A percentile compares a stretch with the other conserved stretches of the same genome.
These are phyloP conservation scores for Arctia plantaginis DNA, from an alignment of 2,888 invertebrate genomes.

Conservation along the genomic window DNA sequence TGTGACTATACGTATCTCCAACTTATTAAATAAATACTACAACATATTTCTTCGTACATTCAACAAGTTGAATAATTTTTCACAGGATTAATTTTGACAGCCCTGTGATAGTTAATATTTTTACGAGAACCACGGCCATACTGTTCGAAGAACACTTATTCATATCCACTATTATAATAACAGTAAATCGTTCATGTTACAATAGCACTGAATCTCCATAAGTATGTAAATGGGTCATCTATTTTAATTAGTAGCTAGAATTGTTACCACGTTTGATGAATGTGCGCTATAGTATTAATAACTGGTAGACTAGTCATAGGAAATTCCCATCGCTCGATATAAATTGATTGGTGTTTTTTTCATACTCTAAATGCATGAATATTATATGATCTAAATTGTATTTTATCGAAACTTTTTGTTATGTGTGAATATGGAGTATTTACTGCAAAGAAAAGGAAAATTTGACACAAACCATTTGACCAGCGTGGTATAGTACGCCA, in stretches of 20 bases:
- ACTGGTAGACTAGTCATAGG: conserved; percentile 19
- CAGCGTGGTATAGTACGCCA: no score
- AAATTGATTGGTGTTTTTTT: conserved; percentile 4
- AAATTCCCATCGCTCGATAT: conserved; percentile 8
- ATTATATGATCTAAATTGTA: no score
- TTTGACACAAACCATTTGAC: no score
- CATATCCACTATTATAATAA: conserved; percentile 24
- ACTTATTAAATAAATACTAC: conserved; percentile 2
- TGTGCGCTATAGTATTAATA: conserved; percentile 30
- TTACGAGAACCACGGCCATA: conserved; percentile 10
- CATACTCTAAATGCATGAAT: no score
- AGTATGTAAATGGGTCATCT: conserved; percentile 81
- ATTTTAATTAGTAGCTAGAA: conserved; percentile 81
- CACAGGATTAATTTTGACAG: conserved; percentile 20
- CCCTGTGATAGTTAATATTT: conserved; percentile 14
- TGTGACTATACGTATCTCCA: neutral
- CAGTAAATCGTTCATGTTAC: conserved; percentile 63
- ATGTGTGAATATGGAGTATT: no score
- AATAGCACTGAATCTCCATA: conserved; percentile 69
- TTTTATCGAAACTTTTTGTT: no score
- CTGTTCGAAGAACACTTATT: conserved; percentile 8
- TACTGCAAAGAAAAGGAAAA: no score
- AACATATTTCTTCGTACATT: neutral
- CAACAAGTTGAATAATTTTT: conserved; percentile 8
- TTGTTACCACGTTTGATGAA: conserved; percentile 51